Percentiles rank a stretch among this genome's conserved stretches.
Conservation (phyloP, 2,113 vertebrate genomes). For the Nerophis ophidion region DNA sequence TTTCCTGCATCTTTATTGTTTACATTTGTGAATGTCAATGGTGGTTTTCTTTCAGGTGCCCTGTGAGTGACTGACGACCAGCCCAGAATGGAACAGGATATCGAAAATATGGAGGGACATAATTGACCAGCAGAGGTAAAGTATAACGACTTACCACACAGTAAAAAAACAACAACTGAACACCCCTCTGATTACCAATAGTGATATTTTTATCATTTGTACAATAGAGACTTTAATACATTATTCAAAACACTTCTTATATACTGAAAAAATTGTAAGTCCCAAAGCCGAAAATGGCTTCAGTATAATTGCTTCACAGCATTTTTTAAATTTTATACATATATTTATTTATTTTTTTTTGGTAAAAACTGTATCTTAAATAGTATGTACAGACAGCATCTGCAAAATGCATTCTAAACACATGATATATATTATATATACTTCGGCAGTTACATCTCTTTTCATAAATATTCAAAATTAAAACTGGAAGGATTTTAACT, state of each 20-base stretch:
- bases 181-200: conserved; percentile 78
- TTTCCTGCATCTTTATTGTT: too few relatives aligned
- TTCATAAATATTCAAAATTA: conserved; percentile 78
- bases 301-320: conserved; percentile 87
- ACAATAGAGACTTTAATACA: conserved; percentile 96
- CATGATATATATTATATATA: conserved; percentile 76
- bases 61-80: too few relatives aligned
- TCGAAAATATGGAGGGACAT: neutral
- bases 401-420: conserved; percentile 89
- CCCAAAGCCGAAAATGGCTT: conserved; percentile 98
- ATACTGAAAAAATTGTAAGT: conserved; percentile 98
- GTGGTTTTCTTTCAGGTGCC: too few relatives aligned
- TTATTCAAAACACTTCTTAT: conserved; percentile 99
- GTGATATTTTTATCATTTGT: conserved; percentile 98
- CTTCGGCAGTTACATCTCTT: conserved; percentile 75
- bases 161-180: conserved; percentile 12
- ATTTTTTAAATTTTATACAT: conserved; percentile 82
- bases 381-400: conserved; percentile 89
- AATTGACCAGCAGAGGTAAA: neutral
- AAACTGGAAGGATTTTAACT: conserved; percentile 82
- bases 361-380: conserved; percentile 78
- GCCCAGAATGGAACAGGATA: too few relatives aligned
- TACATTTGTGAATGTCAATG: too few relatives aligned
- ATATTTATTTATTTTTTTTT: conserved; percentile 66
- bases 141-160: conserved; percentile 18